These are phyloP conservation scores for Hydractinia symbiolongicarpus DNA, from an alignment of 30 jellyfish, hydroid and myxozoan species.

Conservation along the genomic window DNA sequence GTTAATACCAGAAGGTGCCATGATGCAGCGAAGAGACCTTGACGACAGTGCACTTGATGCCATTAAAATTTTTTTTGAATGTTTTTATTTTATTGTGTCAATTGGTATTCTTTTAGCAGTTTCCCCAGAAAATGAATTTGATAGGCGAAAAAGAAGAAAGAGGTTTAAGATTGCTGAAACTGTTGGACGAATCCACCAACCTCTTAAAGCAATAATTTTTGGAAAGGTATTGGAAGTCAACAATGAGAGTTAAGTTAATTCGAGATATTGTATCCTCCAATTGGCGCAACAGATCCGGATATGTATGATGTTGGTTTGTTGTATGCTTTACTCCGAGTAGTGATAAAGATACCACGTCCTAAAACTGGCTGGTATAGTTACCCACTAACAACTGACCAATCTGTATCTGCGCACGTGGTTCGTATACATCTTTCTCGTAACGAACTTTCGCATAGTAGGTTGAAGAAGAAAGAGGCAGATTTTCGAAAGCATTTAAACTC, in stretches of 20 bases:
- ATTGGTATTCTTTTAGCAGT: no score
- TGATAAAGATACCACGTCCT: not conserved
- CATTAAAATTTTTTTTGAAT: no score
- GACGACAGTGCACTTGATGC: no score
- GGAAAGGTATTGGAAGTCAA: not conserved
- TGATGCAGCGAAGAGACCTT: no score
- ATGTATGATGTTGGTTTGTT: not conserved
- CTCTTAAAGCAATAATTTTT: not conserved
- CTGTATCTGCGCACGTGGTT: not conserved
- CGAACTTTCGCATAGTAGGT: not conserved
- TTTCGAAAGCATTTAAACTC: not conserved
- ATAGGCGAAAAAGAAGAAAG: no score
- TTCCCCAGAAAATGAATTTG: no score
- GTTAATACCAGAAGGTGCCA: no score
- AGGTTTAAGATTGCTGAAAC: not conserved
- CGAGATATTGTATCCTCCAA: not conserved
- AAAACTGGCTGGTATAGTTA: constrained; percentile 3
- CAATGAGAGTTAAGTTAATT: not conserved
- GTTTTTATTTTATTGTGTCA: no score
- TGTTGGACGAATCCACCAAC: not conserved
- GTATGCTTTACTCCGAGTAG: not conserved
- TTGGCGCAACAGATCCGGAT: not conserved
- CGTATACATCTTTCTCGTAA: not conserved
- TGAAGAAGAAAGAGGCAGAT: not conserved
- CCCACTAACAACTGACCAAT: not conserved